Evolutionary conservation across 2,113 vertebrate genomes (phyloP).

Genomic region (Lampris megalopsis): DNA sequence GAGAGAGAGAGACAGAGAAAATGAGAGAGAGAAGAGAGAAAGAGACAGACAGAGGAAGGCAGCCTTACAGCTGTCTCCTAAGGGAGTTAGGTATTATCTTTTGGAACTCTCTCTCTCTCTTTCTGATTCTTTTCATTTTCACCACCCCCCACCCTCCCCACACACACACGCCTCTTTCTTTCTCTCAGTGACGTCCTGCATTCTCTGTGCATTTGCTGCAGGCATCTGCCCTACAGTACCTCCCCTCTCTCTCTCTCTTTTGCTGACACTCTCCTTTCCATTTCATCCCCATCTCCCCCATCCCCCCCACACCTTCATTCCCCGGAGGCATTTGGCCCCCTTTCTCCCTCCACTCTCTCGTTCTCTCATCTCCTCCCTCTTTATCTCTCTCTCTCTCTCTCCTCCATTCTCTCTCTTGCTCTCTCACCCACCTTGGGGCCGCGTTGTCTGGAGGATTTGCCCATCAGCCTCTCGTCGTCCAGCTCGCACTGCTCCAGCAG

Average conservation of each 20-base stretch:
- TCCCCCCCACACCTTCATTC: constrained; percentile 20
- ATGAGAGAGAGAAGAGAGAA: constrained; percentile 62
- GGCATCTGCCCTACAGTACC: constrained; percentile 57
- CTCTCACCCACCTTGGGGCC: constrained; percentile 83
- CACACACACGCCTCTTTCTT: constrained; percentile 40
- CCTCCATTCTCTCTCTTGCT: constrained; percentile 6
- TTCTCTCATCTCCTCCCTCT: not conserved
- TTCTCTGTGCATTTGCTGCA: constrained; percentile 66
- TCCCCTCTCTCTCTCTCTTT: constrained; percentile 13
- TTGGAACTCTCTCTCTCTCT: constrained; percentile 53
- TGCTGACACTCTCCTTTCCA: constrained; percentile 52
- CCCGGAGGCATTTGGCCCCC: constrained; percentile 56
- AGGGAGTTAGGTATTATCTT: constrained; percentile 65
- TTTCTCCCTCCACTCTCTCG: constrained; percentile 28
- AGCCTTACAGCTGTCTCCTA: constrained; percentile 76
- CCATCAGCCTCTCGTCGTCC: constrained; percentile 96
- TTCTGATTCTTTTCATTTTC: constrained; percentile 55
- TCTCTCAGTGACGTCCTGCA: constrained; percentile 67
- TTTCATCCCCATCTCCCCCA: constrained; percentile 49
- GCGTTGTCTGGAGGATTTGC: constrained; percentile 88
- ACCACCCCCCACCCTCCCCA: constrained; percentile 12
- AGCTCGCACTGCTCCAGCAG: constrained; percentile 97
- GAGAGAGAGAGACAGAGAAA: constrained; percentile 60
- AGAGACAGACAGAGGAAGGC: constrained; percentile 48
- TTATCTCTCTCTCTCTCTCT: not conserved